These are phyloP conservation scores for Regulus satrapa DNA, from an alignment of 2,113 vertebrate species.

Conservation along the genomic window DNA sequence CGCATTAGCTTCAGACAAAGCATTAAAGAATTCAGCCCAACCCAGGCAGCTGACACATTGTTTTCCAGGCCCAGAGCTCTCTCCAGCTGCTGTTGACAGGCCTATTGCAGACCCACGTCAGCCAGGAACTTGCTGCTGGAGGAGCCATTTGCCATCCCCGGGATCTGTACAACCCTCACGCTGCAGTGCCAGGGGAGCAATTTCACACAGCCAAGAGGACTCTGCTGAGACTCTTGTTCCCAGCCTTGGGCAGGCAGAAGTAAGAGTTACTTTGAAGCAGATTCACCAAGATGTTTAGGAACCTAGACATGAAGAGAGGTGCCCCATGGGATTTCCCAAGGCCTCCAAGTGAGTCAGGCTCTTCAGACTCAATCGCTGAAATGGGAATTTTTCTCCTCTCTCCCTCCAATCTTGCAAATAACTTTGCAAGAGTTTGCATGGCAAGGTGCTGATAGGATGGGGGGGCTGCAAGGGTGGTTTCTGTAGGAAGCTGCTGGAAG, in stretches of 20 bases:
- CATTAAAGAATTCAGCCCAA: conserved; percentile 40
- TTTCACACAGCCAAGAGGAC: background rate
- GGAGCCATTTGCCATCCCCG: background rate
- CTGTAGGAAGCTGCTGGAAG: background rate
- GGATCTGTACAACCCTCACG: background rate
- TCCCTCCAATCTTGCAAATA: background rate
- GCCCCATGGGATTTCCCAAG: background rate
- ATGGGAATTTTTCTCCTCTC: background rate
- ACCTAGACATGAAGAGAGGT: background rate
- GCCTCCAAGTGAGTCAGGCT: background rate
- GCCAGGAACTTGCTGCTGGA: background rate
- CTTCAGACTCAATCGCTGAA: background rate
- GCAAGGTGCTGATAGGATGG: background rate
- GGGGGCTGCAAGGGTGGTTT: background rate
- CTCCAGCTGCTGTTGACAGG: conserved; percentile 28
- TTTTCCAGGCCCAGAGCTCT: conserved; percentile 47
- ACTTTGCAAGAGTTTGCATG: background rate
- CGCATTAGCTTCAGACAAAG: background rate
- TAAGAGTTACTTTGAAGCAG: background rate
- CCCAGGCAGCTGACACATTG: background rate
- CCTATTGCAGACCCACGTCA: conserved; percentile 3
- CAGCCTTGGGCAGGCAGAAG: background rate
- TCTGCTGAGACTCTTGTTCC: background rate
- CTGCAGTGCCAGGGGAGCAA: background rate
- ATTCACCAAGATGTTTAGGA: background rate